Evolutionary conservation across 2,888 invertebrate species (phyloP).

Genomic region (Acheta domesticus): DNA sequence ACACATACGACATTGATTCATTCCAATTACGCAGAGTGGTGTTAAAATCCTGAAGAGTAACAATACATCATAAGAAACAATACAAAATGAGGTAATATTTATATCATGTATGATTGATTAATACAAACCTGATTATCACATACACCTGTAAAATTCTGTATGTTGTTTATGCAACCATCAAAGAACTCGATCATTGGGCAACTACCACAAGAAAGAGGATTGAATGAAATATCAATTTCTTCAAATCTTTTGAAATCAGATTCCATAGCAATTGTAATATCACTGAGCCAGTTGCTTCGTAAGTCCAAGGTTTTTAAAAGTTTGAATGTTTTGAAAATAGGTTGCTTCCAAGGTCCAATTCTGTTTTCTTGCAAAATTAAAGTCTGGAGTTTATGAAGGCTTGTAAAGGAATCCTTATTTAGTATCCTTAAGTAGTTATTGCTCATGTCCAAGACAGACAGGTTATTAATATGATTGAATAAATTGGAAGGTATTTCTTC

Average conservation of each 20-base stretch:
- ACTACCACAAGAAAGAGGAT: constrained; percentile 57
- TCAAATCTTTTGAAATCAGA: constrained; percentile 52
- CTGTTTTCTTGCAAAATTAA: constrained; percentile 56
- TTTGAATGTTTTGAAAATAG: constrained; percentile 47
- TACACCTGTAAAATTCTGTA: no score
- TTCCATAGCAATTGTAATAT: constrained; percentile 56
- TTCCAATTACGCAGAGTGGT: background rate
- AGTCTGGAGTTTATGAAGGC: constrained; percentile 49
- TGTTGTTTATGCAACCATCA: no score
- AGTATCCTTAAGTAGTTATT: constrained; percentile 40
- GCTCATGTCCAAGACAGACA: constrained; percentile 22
- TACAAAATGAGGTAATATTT: no score
- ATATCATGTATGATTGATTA: no score
- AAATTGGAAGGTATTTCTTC: background rate
- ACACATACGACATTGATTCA: background rate
- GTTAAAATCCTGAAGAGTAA: background rate
- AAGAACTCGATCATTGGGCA: background rate
- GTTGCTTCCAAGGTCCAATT: constrained; percentile 55
- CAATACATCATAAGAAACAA: no score
- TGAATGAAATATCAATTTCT: constrained; percentile 54
- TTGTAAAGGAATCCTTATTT: constrained; percentile 42
- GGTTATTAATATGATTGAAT: constrained; percentile 20
- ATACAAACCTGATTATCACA: no score
- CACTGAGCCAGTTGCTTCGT: constrained; percentile 55
- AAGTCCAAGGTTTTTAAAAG: constrained; percentile 51